phyloP scores from a whole-genome alignment of 2,113 vertebrate genomes.

The Poicephalus gulielmi region DNA sequence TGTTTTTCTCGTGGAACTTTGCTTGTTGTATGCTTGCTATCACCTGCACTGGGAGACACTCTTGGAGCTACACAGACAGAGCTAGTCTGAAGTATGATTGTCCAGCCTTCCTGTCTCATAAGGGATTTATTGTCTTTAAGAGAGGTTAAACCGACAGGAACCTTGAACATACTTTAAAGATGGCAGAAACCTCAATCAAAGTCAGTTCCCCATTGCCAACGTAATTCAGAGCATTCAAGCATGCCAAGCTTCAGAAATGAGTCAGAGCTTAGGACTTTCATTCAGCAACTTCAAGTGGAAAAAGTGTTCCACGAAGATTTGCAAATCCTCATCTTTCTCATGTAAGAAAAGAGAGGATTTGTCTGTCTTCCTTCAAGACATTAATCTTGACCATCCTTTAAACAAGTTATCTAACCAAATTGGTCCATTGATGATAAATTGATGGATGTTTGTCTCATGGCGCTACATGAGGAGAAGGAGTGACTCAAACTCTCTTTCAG shows the following conservation, averaged over 20 bases:
- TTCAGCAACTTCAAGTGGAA: background rate
- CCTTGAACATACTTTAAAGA: background rate
- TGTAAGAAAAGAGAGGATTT: background rate
- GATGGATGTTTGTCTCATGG: background rate
- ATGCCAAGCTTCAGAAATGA: background rate
- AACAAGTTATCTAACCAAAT: background rate
- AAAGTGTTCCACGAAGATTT: background rate
- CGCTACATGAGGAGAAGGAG: background rate
- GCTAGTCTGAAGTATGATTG: background rate
- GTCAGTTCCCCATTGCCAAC: background rate
- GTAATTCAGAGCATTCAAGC: background rate
- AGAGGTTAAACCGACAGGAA: background rate
- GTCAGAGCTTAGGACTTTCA: background rate
- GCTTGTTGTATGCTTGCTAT: background rate
- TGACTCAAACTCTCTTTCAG: background rate
- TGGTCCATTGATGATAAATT: background rate
- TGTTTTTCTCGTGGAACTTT: background rate
- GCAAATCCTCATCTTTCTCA: background rate
- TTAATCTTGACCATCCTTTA: background rate
- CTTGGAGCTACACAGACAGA: background rate
- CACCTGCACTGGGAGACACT: background rate
- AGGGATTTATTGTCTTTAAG: constrained; percentile 5
- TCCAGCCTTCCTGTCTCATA: background rate
- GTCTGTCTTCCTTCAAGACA: background rate
- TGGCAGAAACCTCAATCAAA: background rate